phyloP scores from a whole-genome alignment of 2,888 invertebrate species.

The Drosophila barbarae region DNA sequence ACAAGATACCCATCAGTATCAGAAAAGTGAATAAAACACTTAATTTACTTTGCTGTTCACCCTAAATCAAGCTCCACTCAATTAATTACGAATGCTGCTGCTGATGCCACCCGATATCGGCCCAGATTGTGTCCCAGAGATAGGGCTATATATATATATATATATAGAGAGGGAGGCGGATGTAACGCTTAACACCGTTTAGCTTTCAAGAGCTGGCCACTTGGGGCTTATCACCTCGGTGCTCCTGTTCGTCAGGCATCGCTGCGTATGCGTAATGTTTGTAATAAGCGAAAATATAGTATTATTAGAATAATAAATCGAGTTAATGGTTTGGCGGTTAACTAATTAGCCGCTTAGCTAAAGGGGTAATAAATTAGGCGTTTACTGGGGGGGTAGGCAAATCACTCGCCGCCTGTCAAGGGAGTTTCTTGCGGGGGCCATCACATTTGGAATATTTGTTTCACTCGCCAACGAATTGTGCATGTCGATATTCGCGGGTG shows the following conservation, averaged over 20 bases:
- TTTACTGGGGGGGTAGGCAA: constrained; percentile 4
- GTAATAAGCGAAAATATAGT: constrained; percentile 6
- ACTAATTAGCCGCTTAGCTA: constrained; percentile 15
- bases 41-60: not conserved
- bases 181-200: constrained; percentile 54
- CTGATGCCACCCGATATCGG: constrained; percentile 15
- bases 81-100: constrained; percentile 15
- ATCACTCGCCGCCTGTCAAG: constrained; percentile 20
- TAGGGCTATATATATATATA: constrained; percentile 4
- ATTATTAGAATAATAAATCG: constrained; percentile 22
- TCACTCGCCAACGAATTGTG: constrained; percentile 1
- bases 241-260: constrained; percentile 43
- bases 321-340: constrained; percentile 21
- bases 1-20: not conserved
- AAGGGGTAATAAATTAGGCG: constrained; percentile 19
- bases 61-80: constrained; percentile 9
- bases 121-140: constrained; percentile 5
- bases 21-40: constrained; percentile 1
- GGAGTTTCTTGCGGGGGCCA: constrained; percentile 5
- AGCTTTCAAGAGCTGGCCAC: constrained; percentile 40
- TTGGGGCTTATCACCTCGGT: constrained; percentile 28
- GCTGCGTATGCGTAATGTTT: constrained; percentile 52
- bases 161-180: constrained; percentile 14
- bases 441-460: not conserved
- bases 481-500: constrained; percentile 10